A percentile compares a stretch with the other conserved stretches of the same genome.
Conservation (phyloP, 2,797 vertebrate genomes). For the Antennarius maculatus region DNA sequence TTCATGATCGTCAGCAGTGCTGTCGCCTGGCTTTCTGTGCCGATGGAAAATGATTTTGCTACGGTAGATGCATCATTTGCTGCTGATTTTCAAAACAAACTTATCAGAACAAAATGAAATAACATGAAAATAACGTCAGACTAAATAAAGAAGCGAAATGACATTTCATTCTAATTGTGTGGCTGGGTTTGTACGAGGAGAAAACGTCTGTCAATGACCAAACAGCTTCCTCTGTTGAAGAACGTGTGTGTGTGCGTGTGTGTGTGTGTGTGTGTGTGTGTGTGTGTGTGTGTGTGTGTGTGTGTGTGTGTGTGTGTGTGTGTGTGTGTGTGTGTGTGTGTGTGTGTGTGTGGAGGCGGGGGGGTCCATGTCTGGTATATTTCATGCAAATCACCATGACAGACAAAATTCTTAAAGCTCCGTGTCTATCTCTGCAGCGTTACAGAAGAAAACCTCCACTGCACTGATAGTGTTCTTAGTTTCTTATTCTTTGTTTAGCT, state of each 20-base stretch:
- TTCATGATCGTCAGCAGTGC: too few species aligned
- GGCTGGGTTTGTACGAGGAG: too few species aligned
- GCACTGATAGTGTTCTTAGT: slow-evolving; percentile 11
- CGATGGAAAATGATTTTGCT: background rate
- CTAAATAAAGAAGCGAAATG: slow-evolving; percentile 22
- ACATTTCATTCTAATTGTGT: background rate
- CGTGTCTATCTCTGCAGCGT: slow-evolving; percentile 18
- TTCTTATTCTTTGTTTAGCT: background rate
- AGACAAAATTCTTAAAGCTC: slow-evolving; percentile 28
- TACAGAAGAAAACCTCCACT: slow-evolving; percentile 11
- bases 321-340: too few species aligned
- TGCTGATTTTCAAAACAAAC: background rate
- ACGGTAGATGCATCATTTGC: background rate
- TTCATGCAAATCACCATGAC: slow-evolving; percentile 18
- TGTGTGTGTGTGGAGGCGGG: too few species aligned
- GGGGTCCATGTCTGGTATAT: background rate
- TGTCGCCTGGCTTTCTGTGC: background rate
- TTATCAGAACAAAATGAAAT: background rate
- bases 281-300: too few species aligned
- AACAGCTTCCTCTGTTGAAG: too few species aligned
- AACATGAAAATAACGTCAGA: background rate
- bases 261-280: too few species aligned
- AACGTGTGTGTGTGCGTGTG: too few species aligned
- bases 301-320: too few species aligned
- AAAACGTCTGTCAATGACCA: too few species aligned